Conservation (phyloP, 2,888 invertebrate species). For the Tinea trinotella region DNA sequence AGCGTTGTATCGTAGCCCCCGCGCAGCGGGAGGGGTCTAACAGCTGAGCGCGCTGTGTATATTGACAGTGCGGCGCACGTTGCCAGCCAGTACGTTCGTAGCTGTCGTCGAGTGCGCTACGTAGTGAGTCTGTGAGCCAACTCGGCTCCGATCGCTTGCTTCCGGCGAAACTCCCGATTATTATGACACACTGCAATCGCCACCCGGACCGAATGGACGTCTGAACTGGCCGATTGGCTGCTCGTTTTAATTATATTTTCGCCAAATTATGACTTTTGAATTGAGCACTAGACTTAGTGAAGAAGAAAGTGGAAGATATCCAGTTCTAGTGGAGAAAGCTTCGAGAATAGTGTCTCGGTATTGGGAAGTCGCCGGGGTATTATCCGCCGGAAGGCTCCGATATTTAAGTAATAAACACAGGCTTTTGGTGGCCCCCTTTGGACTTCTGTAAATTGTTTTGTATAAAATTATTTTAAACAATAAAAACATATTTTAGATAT, state of each 20-base stretch:
- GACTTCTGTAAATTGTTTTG: constrained; percentile 44
- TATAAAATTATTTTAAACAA: neutral
- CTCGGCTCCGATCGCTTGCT: constrained; percentile 21
- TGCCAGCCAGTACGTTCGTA: constrained; percentile 73
- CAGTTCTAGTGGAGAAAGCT: constrained; percentile 60
- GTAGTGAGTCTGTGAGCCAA: constrained; percentile 43
- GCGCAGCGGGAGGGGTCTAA: constrained; percentile 55
- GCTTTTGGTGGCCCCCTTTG: constrained; percentile 38
- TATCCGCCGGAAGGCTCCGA: constrained; percentile 25
- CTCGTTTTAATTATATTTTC: neutral
- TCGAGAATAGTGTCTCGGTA: constrained; percentile 67
- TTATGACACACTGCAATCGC: constrained; percentile 29
- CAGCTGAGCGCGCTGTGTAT: constrained; percentile 73
- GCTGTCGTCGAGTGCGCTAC: constrained; percentile 58
- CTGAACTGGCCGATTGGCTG: constrained; percentile 48
- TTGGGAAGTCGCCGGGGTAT: constrained; percentile 57
- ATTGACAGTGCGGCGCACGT: constrained; percentile 71
- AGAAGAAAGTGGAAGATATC: constrained; percentile 60
- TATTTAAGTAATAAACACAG: neutral
- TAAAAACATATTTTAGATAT: constrained; percentile 17
- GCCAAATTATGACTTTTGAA: constrained; percentile 68
- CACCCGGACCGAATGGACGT: constrained; percentile 49
- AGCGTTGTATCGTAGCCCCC: constrained; percentile 27
- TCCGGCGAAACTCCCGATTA: constrained; percentile 22
- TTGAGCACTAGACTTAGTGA: constrained; percentile 45